phyloP scores from a whole-genome alignment of 2,113 vertebrate species.

The Hippocampus barbouri region DNA sequence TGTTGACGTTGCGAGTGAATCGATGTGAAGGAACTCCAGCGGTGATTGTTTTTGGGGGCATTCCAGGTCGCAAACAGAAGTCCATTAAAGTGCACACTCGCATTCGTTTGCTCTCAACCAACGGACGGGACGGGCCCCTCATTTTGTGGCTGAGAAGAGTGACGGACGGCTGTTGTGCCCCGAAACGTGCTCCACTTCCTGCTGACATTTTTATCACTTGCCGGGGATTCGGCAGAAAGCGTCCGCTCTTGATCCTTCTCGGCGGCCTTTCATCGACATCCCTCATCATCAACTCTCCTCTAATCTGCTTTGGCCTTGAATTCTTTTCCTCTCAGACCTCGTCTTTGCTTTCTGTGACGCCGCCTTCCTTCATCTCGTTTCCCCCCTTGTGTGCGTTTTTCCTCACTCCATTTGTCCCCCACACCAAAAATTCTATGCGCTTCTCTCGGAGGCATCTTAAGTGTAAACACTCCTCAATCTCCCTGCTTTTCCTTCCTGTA shows the following conservation, averaged over 20 bases:
- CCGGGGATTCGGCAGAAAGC: neutral
- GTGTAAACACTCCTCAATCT: conserved; percentile 67
- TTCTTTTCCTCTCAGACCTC: conserved; percentile 41
- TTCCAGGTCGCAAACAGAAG: too few species aligned
- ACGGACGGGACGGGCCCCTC: neutral
- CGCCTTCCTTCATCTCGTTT: conserved; percentile 41
- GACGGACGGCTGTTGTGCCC: neutral
- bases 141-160: neutral
- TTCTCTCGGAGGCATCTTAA: conserved; percentile 48
- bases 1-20: too few species aligned
- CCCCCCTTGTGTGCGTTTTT: conserved; percentile 39
- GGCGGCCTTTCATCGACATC: conserved; percentile 34
- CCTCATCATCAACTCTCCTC: conserved; percentile 35
- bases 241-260: conserved; percentile 41
- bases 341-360: neutral
- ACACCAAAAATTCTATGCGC: conserved; percentile 19
- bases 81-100: neutral
- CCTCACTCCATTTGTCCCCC: conserved; percentile 33
- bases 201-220: conserved; percentile 53
- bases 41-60: too few species aligned
- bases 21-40: too few species aligned
- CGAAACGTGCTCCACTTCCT: conserved; percentile 32
- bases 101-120: neutral
- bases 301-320: conserved; percentile 44
- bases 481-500: conserved; percentile 54